A percentile compares a stretch with the other conserved stretches of the same genome.
Evolutionary conservation across 1,140 invertebrate species (phyloP).

Genomic region (Macrotrachela quadricornifera): DNA sequence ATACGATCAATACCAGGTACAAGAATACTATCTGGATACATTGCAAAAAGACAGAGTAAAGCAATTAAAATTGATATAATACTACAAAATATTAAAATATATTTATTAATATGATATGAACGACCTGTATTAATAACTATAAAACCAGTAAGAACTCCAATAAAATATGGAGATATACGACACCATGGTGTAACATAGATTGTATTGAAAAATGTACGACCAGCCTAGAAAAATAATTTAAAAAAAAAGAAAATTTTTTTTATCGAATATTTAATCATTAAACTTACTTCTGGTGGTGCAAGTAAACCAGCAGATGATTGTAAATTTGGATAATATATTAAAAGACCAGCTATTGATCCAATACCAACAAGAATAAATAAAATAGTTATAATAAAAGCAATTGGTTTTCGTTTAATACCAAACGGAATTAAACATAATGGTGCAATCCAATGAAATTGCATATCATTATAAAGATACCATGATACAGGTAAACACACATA

Average conservation of each 20-base stretch:
- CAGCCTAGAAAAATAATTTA: too few relatives aligned
- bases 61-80: too few relatives aligned
- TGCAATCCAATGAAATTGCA: conserved; percentile 48
- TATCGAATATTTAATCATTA: too few relatives aligned
- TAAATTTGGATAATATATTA: too few relatives aligned
- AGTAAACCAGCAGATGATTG: too few relatives aligned
- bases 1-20: background rate
- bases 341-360: too few relatives aligned
- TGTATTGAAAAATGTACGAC: conserved; percentile 30
- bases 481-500: conserved; percentile 41
- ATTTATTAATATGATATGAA: conserved; percentile 8
- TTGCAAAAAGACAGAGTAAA: background rate
- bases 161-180: conserved; percentile 32
- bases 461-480: conserved; percentile 60
- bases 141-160: conserved; percentile 33
- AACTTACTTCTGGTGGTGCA: too few relatives aligned
- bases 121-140: conserved; percentile 4
- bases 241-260: too few relatives aligned
- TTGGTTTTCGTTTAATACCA: background rate
- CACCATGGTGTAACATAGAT: conserved; percentile 52
- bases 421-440: conserved; percentile 35
- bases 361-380: too few relatives aligned
- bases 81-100: too few relatives aligned
- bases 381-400: too few relatives aligned
- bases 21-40: background rate